Evolutionary conservation across 2,113 vertebrate species (phyloP).

Genomic region (Tringa solitaria): DNA sequence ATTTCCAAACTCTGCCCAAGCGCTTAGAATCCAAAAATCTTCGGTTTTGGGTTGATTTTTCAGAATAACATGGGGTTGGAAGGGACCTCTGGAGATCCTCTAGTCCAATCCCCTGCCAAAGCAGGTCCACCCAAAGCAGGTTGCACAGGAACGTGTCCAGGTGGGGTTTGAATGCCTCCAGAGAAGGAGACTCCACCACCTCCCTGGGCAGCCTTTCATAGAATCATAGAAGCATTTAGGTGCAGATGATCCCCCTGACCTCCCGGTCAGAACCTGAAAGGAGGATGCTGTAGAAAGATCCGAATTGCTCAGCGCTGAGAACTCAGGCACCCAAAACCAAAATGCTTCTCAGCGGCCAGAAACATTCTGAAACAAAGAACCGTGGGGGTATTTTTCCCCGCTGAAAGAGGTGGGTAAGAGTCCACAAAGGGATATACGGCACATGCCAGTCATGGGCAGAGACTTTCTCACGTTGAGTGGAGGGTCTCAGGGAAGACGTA

Average conservation of each 20-base stretch:
- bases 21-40: not conserved
- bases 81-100: too few relatives aligned
- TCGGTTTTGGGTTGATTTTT: not conserved
- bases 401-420: not conserved
- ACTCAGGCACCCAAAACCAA: not conserved
- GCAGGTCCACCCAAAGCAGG: too few relatives aligned
- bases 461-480: not conserved
- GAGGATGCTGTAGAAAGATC: not conserved
- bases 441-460: not conserved
- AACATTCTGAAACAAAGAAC: not conserved
- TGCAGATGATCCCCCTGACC: too few relatives aligned
- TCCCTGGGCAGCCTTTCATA: too few relatives aligned
- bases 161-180: too few relatives aligned
- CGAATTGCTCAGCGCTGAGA: fast-evolving
- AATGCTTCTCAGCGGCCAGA: not conserved
- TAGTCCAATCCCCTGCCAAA: too few relatives aligned
- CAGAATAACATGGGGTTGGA: too few relatives aligned
- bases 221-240: too few relatives aligned
- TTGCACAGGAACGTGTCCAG: too few relatives aligned
- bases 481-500: not conserved
- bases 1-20: not conserved
- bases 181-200: too few relatives aligned
- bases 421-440: not conserved
- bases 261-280: not conserved
- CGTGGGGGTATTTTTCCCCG: not conserved